A percentile compares a stretch with the other conserved stretches of the same genome.
These are phyloP conservation scores for Myrmecophaga tridactyla DNA, from an alignment of 2,113 vertebrate genomes.

Conservation along the genomic window DNA sequence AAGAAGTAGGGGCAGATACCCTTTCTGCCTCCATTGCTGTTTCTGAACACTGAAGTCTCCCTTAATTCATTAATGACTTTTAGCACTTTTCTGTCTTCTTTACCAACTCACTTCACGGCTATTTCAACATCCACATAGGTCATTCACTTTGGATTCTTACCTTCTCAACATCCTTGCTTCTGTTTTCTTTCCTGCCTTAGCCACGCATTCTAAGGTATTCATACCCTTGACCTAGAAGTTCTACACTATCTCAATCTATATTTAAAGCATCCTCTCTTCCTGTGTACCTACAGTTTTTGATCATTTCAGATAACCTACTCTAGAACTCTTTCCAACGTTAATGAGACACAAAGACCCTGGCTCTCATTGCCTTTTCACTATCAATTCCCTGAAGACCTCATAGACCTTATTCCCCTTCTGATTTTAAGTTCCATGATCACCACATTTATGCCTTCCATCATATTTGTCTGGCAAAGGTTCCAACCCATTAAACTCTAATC, in stretches of 20 bases:
- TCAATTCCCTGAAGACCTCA: too few species aligned
- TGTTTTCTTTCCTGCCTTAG: not conserved
- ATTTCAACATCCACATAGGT: not conserved
- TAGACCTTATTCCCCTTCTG: not conserved
- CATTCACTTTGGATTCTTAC: not conserved
- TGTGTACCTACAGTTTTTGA: not conserved
- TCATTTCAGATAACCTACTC: not conserved
- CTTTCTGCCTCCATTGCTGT: not conserved
- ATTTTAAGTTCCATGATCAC: not conserved
- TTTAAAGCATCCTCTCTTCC: not conserved
- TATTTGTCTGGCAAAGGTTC: not conserved
- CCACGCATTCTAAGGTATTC: not conserved
- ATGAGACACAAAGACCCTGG: not conserved
- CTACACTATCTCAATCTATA: not conserved
- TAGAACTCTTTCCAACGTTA: not conserved
- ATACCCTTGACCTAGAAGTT: not conserved
- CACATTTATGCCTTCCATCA: not conserved
- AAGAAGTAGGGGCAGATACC: not conserved
- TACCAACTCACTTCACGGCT: constrained; percentile 5
- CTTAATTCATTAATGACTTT: not conserved
- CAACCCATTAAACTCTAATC: not conserved
- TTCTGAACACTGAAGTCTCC: not conserved
- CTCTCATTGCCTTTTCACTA: not conserved
- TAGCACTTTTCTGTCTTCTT: not conserved
- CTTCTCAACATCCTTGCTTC: constrained; percentile 11